Percentiles rank a stretch among this genome's conserved stretches.
These are phyloP conservation scores for Xanthia togata DNA, from an alignment of 2,888 invertebrate genomes.

Conservation along the genomic window DNA sequence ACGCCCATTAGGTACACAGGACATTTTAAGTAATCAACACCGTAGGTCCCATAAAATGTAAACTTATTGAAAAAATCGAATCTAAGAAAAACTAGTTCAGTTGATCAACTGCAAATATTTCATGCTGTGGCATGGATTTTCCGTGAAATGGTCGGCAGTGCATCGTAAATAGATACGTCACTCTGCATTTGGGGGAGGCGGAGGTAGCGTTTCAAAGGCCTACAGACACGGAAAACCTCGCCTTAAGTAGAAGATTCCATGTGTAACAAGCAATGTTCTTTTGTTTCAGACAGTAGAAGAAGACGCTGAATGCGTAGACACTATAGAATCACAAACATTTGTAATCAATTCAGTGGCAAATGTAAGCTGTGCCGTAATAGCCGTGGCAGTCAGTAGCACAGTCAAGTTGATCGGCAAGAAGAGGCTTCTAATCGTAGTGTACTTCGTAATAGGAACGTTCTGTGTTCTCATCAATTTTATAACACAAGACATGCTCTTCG, in stretches of 20 bases:
- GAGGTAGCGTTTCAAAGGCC: too few relatives aligned
- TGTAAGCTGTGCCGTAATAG: conserved; percentile 77
- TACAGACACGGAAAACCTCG: too few relatives aligned
- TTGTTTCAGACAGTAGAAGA: conserved; percentile 75
- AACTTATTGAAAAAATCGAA: too few relatives aligned
- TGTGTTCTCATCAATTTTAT: conserved; percentile 82
- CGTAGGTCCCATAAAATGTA: too few relatives aligned
- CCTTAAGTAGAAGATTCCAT: not conserved
- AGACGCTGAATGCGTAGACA: conserved; percentile 77
- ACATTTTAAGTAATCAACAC: too few relatives aligned
- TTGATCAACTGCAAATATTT: too few relatives aligned
- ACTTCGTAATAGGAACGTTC: conserved; percentile 77
- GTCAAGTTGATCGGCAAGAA: conserved; percentile 85
- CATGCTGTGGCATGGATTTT: too few relatives aligned
- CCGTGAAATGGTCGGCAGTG: too few relatives aligned
- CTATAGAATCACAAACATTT: conserved; percentile 81
- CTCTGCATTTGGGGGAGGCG: too few relatives aligned
- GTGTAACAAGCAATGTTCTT: not conserved
- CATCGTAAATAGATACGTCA: too few relatives aligned
- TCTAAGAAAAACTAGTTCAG: too few relatives aligned
- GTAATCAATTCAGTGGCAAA: conserved; percentile 80
- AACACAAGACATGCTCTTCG: conserved; percentile 81
- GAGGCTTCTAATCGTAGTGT: conserved; percentile 76
- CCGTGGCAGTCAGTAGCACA: conserved; percentile 76
- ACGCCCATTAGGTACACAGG: too few relatives aligned